Conservation (phyloP, 2,113 vertebrate genomes). For the Sceloporus tristichus region DNA sequence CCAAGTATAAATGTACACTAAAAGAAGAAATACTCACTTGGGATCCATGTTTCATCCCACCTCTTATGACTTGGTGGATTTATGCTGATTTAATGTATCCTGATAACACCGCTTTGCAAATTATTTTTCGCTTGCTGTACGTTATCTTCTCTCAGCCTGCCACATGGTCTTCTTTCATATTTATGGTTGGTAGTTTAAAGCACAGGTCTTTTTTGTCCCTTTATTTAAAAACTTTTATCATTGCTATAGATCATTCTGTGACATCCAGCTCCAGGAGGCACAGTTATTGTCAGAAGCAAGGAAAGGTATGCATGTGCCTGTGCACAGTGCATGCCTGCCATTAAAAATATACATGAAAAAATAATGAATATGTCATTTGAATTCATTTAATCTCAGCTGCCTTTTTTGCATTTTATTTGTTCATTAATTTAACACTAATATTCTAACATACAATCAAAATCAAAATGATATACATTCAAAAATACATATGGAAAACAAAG, state of each 20-base stretch:
- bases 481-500: too few relatives aligned
- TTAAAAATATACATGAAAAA: background rate
- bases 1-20: background rate
- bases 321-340: background rate
- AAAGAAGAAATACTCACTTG: background rate
- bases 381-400: background rate
- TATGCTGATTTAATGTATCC: conserved; percentile 2
- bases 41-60: background rate
- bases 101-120: conserved; percentile 14
- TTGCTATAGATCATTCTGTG: background rate
- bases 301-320: too few relatives aligned
- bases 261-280: background rate
- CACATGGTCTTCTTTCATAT: background rate
- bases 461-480: too few relatives aligned
- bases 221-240: conserved; percentile 1
- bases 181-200: background rate
- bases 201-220: background rate
- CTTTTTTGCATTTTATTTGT: background rate
- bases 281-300: background rate
- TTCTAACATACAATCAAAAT: too few relatives aligned
- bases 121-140: conserved; percentile 8
- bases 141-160: background rate
- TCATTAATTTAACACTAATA: too few relatives aligned
- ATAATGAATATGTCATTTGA: background rate
- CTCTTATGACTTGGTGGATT: conserved; percentile 4